Conservation (phyloP, 2,797 vertebrate species). For the Ceryle rudis region DNA sequence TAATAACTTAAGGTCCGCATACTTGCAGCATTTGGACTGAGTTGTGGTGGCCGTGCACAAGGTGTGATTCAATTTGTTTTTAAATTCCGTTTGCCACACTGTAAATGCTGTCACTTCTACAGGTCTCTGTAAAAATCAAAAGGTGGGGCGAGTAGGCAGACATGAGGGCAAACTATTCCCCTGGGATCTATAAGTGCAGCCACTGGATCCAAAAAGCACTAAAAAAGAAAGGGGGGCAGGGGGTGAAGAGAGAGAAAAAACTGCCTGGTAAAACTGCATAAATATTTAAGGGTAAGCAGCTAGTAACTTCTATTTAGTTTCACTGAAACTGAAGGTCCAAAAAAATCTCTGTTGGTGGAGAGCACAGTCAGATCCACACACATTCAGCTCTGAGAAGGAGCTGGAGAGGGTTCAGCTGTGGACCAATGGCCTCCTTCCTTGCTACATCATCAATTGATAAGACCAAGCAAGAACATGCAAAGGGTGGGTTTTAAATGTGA, state of each 20-base stretch:
- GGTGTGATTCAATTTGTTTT: slow-evolving; percentile 68
- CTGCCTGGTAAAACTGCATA: not conserved
- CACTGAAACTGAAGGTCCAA: not conserved
- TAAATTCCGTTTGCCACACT: slow-evolving; percentile 29
- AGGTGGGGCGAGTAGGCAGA: not conserved
- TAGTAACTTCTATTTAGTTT: slow-evolving; percentile 4
- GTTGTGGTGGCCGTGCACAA: not conserved
- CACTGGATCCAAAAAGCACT: slow-evolving; percentile 17
- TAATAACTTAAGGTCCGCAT: slow-evolving; percentile 26
- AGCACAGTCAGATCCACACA: not conserved
- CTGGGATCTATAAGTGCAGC: not conserved
- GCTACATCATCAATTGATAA: not conserved
- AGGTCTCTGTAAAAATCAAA: slow-evolving; percentile 33
- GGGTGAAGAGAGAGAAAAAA: not conserved
- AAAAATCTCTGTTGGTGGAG: not conserved
- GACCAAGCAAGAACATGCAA: not conserved
- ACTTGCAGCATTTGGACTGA: slow-evolving; percentile 10
- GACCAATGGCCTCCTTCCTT: not conserved
- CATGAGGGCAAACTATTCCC: not conserved
- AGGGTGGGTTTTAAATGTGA: not conserved
- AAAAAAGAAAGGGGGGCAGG: not conserved
- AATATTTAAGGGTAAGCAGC: slow-evolving; percentile 7
- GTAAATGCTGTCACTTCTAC: slow-evolving; percentile 39
- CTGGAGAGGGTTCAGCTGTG: not conserved
- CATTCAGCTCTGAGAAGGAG: not conserved